Percentiles rank a stretch among this genome's conserved stretches.
These are phyloP conservation scores for Acanthopagrus latus DNA, from an alignment of 2,797 vertebrate species.

Conservation along the genomic window DNA sequence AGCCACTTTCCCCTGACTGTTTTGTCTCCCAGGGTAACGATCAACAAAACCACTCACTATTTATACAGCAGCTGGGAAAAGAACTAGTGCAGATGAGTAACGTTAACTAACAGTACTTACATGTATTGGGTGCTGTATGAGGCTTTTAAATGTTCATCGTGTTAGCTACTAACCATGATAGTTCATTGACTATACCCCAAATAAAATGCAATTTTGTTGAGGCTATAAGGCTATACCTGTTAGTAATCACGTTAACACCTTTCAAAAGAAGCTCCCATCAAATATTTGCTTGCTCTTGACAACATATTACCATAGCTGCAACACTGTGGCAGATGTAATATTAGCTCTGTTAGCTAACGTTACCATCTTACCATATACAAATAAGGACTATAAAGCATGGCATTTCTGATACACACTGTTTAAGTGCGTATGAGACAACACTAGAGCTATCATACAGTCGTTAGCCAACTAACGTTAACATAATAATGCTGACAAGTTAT, in stretches of 20 bases:
- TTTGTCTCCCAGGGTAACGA: conserved; percentile 55
- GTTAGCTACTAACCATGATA: not conserved
- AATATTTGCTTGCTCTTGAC: not conserved
- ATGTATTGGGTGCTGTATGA: not conserved
- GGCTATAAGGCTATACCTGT: too few species aligned
- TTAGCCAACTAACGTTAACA: not conserved
- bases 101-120: not conserved
- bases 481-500: not conserved
- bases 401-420: not conserved
- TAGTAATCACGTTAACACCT: not conserved
- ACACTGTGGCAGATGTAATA: conserved; percentile 16
- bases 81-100: not conserved
- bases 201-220: not conserved
- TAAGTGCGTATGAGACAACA: not conserved
- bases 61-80: not conserved
- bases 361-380: not conserved
- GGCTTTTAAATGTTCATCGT: not conserved
- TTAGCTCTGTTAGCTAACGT: conserved; percentile 8
- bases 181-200: not conserved
- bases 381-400: not conserved
- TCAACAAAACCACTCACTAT: conserved; percentile 40
- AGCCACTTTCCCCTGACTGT: conserved; percentile 11
- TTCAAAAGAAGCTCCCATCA: not conserved
- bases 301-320: not conserved
- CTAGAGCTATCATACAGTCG: not conserved